Conservation (phyloP, 23 tunicate genomes). For the Ascidia mentula region DNA sequence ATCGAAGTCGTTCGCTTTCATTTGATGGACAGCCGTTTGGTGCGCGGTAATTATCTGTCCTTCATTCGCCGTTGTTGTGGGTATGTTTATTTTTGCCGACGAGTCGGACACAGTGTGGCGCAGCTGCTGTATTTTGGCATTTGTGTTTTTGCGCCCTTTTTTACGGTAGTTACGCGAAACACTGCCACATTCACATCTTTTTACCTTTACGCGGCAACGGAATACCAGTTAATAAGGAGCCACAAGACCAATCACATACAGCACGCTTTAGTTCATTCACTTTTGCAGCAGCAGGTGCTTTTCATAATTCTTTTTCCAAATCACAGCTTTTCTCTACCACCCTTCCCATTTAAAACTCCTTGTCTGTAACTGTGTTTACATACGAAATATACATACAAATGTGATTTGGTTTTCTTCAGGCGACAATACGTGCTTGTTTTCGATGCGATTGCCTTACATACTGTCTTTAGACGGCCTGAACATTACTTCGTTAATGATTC, state of each 20-base stretch:
- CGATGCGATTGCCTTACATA: neutral
- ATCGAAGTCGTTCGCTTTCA: too few relatives aligned
- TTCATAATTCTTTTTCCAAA: neutral
- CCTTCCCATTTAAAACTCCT: too few relatives aligned
- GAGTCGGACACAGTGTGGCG: too few relatives aligned
- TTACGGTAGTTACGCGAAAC: neutral
- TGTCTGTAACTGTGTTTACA: conserved; percentile 4
- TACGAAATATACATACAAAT: neutral
- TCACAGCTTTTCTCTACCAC: neutral
- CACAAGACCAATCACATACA: neutral
- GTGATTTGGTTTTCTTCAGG: neutral
- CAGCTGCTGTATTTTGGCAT: neutral
- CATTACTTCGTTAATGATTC: too few relatives aligned
- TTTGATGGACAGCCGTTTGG: too few relatives aligned
- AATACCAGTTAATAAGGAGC: neutral
- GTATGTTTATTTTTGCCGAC: too few relatives aligned
- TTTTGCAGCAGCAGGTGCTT: conserved; percentile 9
- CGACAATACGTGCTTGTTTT: neutral
- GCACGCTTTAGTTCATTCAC: neutral
- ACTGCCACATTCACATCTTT: neutral
- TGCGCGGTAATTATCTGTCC: too few relatives aligned
- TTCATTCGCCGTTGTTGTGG: neutral
- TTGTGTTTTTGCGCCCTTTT: neutral
- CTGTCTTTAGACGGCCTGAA: neutral
- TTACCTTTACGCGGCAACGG: neutral